These are phyloP conservation scores for Salvelinus alpinus DNA, from an alignment of 2,113 vertebrate genomes.

Conservation along the genomic window DNA sequence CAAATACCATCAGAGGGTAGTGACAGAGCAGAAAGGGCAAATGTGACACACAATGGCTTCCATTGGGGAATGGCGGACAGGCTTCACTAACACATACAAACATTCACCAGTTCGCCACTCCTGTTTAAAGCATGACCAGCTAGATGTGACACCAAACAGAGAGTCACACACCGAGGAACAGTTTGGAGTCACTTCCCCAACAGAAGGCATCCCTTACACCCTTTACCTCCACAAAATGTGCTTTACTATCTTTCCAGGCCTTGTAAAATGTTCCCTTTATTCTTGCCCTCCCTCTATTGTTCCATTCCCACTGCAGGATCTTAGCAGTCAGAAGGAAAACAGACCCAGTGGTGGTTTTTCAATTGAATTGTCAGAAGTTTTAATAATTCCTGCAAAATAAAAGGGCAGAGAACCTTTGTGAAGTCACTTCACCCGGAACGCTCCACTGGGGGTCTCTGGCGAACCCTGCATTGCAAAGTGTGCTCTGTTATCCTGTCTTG, in stretches of 20 bases:
- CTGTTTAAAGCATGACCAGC: conserved; percentile 44
- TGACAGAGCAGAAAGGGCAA: conserved; percentile 62
- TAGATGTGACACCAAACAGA: conserved; percentile 42
- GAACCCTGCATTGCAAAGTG: conserved; percentile 38
- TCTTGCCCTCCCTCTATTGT: conserved; percentile 12
- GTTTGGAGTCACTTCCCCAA: conserved; percentile 39
- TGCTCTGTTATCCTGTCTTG: conserved; percentile 1
- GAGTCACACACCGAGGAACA: conserved; percentile 33
- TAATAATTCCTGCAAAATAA: conserved; percentile 71
- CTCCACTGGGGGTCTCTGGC: conserved; percentile 41
- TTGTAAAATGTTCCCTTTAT: conserved; percentile 32
- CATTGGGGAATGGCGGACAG: conserved; percentile 20
- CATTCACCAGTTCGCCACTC: background rate
- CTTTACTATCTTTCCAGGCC: conserved; percentile 49
- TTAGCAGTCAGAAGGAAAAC: conserved; percentile 65
- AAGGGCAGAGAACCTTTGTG: conserved; percentile 65
- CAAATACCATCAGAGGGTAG: conserved; percentile 63
- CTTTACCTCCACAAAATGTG: conserved; percentile 21
- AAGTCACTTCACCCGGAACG: conserved; percentile 58
- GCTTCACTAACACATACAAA: conserved; percentile 38
- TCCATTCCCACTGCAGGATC: conserved; percentile 49
- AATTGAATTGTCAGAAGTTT: conserved; percentile 72
- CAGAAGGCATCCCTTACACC: conserved; percentile 20
- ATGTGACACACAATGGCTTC: conserved; percentile 44
- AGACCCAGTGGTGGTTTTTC: conserved; percentile 64